Percentiles rank a stretch among this genome's conserved stretches.
These are phyloP conservation scores for Habroteleia sp. DNA, from an alignment of 2,888 invertebrate species.

Conservation along the genomic window DNA sequence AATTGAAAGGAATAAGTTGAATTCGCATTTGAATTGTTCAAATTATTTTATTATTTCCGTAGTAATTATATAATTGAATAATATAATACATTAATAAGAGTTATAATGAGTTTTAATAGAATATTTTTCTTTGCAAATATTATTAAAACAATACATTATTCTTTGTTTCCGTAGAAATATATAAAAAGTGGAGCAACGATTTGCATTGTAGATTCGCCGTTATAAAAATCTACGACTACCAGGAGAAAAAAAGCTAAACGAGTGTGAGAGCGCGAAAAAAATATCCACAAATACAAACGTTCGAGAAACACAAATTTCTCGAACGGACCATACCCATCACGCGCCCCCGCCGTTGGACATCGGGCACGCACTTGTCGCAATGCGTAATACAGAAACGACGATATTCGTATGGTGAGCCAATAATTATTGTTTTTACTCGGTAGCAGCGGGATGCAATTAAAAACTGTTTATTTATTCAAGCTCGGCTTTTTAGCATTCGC, in stretches of 20 bases:
- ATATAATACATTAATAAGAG: too few species aligned
- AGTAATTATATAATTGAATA: too few species aligned
- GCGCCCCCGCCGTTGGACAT: constrained; percentile 38
- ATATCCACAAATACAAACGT: constrained; percentile 1
- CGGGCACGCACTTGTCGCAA: constrained; percentile 69
- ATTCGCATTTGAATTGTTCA: too few species aligned
- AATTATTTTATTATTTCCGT: too few species aligned
- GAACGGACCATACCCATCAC: constrained; percentile 8
- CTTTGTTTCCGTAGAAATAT: not conserved
- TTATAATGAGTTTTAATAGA: not conserved
- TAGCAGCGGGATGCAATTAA: constrained; percentile 79
- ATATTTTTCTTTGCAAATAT: not conserved
- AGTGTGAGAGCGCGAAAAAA: constrained; percentile 23
- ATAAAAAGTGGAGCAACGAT: constrained; percentile 18
- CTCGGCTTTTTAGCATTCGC: constrained; percentile 78
- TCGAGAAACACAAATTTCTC: constrained; percentile 33
- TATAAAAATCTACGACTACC: constrained; percentile 14
- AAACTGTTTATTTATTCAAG: constrained; percentile 81
- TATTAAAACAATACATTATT: not conserved
- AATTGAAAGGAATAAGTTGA: too few species aligned
- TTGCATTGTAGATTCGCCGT: constrained; percentile 23
- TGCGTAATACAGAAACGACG: constrained; percentile 70
- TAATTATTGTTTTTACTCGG: constrained; percentile 80
- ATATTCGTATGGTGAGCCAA: constrained; percentile 74
- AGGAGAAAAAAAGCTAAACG: not conserved